Conservation (phyloP, 2,113 vertebrate genomes). For the Leptobrachium ailaonicum region DNA sequence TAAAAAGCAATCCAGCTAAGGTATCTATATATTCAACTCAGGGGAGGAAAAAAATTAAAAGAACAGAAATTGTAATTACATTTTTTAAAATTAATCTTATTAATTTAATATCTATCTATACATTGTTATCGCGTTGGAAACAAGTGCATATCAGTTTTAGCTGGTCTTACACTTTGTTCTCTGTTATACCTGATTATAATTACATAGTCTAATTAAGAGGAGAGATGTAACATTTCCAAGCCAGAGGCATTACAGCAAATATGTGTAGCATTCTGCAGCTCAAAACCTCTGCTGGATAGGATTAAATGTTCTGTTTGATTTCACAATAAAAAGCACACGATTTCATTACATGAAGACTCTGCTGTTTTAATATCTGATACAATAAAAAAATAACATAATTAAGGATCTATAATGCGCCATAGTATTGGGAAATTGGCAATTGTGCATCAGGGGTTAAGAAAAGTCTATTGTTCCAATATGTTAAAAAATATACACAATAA, state of each 20-base stretch:
- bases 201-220: slow-evolving; percentile 33
- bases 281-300: not conserved
- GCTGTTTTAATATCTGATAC: too few species aligned
- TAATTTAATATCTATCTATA: slow-evolving; percentile 16
- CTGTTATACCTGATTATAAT: slow-evolving; percentile 4
- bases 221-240: slow-evolving; percentile 14
- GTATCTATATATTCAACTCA: slow-evolving; percentile 5
- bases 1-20: too few species aligned
- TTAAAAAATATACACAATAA: too few species aligned
- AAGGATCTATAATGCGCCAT: too few species aligned
- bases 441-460: too few species aligned
- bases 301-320: slow-evolving; percentile 24
- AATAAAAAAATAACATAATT: too few species aligned
- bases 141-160: slow-evolving; percentile 9
- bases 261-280: not conserved
- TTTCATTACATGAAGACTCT: too few species aligned
- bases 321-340: not conserved
- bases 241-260: slow-evolving; percentile 12
- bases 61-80: slow-evolving; percentile 14
- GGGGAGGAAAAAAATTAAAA: slow-evolving; percentile 1
- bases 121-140: slow-evolving; percentile 28
- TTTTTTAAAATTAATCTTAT: slow-evolving; percentile 17
- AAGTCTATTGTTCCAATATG: too few species aligned
- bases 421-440: too few species aligned
- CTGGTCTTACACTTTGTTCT: slow-evolving; percentile 20